phyloP scores from a whole-genome alignment of 2,113 vertebrate species.

The Silurus meridionalis region DNA sequence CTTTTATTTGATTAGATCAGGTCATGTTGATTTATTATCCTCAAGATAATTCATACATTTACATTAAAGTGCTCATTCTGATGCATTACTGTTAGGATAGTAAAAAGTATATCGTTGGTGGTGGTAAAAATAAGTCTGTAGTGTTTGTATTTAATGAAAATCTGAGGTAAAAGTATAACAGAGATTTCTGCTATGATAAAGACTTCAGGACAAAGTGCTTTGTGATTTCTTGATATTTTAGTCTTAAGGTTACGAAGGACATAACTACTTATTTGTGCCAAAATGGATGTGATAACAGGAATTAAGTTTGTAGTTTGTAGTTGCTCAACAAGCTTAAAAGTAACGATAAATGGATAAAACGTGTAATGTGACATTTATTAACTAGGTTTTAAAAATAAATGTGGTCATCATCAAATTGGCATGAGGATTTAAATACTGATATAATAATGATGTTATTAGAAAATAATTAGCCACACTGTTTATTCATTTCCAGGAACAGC shows the following conservation, averaged over 20 bases:
- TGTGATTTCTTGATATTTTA: background rate
- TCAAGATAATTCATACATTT: background rate
- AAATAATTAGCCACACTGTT: background rate
- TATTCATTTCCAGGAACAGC: background rate
- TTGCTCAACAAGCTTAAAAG: background rate
- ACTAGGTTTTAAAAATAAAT: background rate
- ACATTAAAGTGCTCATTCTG: background rate
- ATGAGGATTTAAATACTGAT: background rate
- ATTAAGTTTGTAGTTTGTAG: background rate
- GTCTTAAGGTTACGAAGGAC: background rate
- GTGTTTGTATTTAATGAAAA: background rate
- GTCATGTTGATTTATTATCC: background rate
- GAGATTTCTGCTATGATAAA: background rate
- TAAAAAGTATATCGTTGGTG: background rate
- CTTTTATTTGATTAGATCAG: background rate
- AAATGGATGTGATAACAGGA: background rate
- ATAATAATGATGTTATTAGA: background rate
- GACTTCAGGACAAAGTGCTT: background rate
- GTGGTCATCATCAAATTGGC: background rate
- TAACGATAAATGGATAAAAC: background rate
- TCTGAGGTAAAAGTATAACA: background rate
- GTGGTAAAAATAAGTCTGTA: background rate
- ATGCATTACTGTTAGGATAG: background rate
- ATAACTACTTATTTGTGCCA: background rate
- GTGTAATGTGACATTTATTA: background rate